A percentile compares a stretch with the other conserved stretches of the same genome.
Evolutionary conservation across 1,140 invertebrate genomes (phyloP).

Genomic region (Samia ricini): DNA sequence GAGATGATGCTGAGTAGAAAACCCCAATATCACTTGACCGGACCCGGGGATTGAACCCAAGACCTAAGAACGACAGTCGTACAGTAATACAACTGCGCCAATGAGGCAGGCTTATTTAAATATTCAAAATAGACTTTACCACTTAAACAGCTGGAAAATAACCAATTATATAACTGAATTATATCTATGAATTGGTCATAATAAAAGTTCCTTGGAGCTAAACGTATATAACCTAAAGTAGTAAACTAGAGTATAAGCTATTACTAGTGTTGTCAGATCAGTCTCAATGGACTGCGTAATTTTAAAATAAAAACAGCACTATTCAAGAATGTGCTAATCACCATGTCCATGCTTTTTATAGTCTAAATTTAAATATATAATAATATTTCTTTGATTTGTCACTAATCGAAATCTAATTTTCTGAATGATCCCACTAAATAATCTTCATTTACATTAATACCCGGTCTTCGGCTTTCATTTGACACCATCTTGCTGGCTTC

Average conservation of each 20-base stretch:
- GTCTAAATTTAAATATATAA: background rate
- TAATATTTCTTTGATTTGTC: background rate
- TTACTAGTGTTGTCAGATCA: background rate
- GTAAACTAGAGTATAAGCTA: background rate
- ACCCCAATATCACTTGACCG: too few relatives aligned
- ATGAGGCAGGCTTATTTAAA: too few relatives aligned
- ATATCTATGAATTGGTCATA: too few relatives aligned
- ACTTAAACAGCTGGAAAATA: too few relatives aligned
- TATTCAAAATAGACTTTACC: too few relatives aligned
- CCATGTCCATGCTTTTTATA: background rate
- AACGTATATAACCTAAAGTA: too few relatives aligned
- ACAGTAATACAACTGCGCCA: too few relatives aligned
- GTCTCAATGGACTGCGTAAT: background rate
- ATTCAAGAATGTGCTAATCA: background rate
- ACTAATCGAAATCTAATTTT: conserved; percentile 40
- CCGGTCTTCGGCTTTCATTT: conserved; percentile 28
- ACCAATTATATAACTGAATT: too few relatives aligned
- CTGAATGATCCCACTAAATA: conserved; percentile 44
- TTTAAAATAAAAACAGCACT: background rate
- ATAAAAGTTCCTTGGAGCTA: too few relatives aligned
- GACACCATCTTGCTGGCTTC: conserved; percentile 37
- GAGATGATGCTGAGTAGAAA: too few relatives aligned
- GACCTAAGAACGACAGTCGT: too few relatives aligned
- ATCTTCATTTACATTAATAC: conserved; percentile 28
- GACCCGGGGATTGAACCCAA: too few relatives aligned